Base-by-base conservation (phyloP, 2,888 invertebrate species). In the Thelaira solivaga region DNA sequence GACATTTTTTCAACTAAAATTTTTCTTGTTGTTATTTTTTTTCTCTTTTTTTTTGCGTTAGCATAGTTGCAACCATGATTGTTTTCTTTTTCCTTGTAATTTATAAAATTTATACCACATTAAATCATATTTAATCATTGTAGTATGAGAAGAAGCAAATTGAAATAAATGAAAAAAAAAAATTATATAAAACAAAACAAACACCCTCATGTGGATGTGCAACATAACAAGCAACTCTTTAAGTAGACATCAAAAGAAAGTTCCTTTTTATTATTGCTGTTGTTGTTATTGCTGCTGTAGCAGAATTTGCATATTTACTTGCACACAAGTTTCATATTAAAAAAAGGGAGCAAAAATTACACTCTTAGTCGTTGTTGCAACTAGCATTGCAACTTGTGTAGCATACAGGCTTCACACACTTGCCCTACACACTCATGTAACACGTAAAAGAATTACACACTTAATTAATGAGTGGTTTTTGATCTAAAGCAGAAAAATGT, bases 401-500 rank as follows among this genome's bases (percentile, higher is more conserved):
- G 51, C 43, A 53, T 51, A 26, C 34, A 26, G n/a, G n/a, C 18
- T 47, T 43, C 22, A 31, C n/a, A 57, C 31, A 57, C 51, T 20
- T 26, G 34, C 8, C n/a, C n/a, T 31, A 64, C 71, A 68, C 53
- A 45, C 47, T 51, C 67, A 26, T 74, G 68, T 26, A 68, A 73
- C 64, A 81, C 75, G 80, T 77, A 76, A 76, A 62, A 67, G 84
- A 82, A 86, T 86, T 86, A 86, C 85, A 86, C 86, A 86, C 86
- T 86, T 86, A 86, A 86, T 86, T 86, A 86, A 86, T 86, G 86
- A 85, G 86, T 82, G 83, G 84, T 84, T 85, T 85, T 80, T 82
- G 81, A 81, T 81, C 78, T 81, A 67, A 76, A 62, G 43, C 64
- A 61, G 41, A 64, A 57, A 22, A 64, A 68, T 41, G 36, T 26